Base-by-base conservation (phyloP, 2,113 vertebrate species). In the Saguinus midas region DNA sequence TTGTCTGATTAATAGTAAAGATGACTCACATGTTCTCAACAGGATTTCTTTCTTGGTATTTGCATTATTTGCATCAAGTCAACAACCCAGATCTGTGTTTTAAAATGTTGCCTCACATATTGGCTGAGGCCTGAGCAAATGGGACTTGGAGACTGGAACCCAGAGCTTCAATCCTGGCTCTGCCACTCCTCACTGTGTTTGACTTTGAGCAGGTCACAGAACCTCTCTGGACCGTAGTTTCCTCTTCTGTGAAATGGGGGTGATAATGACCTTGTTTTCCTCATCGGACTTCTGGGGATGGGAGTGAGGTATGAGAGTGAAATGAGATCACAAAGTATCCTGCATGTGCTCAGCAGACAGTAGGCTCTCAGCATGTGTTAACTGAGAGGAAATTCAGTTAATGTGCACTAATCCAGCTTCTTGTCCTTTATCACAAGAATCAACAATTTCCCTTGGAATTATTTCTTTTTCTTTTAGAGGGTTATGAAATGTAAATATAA, bases 401-500 rank as follows among this genome's bases (percentile, higher is more conserved):
- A 18, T 17, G 37, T 79, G 21, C 13, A 75, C n/a, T 90, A 64
- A 57, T 9, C 16, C 70, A 55, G 90, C 78, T 55, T 68, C 73
- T 92, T 61, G 48, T 23, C 29, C 37, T 70, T 87, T 13, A 79
- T 58, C 23, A 14, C 2, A 6, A 57, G 70, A 96, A 6, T 81
- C 95, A 96, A 64, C 37, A 95, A 86, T 95, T 90, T 81, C 93
- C 76, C 11, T 87, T 57, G 50, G 55, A 97, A 96, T 90, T 91
- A 21, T 29, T 73, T 92, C 29, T 86, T 17, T 48, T 95, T 96
- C 91, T 96, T 98, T 96, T 68, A 92, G 50, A 97, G 89, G 81
- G 66, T 89, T 96, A 93, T 96, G 57, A 86, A 37, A 96, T 93
- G 97, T 88, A 97, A 98, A 97, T 58, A 32, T 57, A 80, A 52